Evolutionary conservation across 2,113 vertebrate species (phyloP).

Genomic region (Plectropomus leopardus): DNA sequence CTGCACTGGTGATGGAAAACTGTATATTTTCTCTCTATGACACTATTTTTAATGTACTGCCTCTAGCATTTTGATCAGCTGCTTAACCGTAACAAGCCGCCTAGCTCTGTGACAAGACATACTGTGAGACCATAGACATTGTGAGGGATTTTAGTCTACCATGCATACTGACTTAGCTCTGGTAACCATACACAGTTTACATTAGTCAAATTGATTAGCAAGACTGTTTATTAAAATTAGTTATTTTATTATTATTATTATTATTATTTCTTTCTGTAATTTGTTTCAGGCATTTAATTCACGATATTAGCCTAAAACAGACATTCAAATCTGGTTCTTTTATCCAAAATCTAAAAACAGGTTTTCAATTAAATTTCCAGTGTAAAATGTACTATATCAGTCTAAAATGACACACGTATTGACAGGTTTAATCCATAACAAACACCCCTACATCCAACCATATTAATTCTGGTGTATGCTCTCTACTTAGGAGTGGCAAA

Average conservation of each 20-base stretch:
- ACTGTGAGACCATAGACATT: not conserved
- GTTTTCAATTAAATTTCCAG: not conserved
- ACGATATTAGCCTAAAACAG: not conserved
- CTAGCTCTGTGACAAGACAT: not conserved
- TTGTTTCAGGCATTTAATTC: not conserved
- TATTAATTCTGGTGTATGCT: slow-evolving; percentile 49
- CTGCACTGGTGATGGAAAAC: not conserved
- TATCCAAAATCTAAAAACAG: not conserved
- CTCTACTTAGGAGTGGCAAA: slow-evolving; percentile 97
- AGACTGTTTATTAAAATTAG: no score
- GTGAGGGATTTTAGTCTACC: not conserved
- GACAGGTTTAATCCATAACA: not conserved
- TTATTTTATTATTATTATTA: no score
- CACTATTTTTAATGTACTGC: not conserved
- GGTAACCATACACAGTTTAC: no score
- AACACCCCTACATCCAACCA: no score
- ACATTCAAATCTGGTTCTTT: not conserved
- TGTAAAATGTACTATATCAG: not conserved
- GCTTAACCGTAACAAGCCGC: not conserved
- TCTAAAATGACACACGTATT: not conserved
- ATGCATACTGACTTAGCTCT: no score
- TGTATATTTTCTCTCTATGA: not conserved
- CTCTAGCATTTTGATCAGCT: not conserved
- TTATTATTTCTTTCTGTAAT: no score
- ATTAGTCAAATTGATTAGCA: no score